These are phyloP conservation scores for Fundulus diaphanus DNA, from an alignment of 2,797 vertebrate species.

Conservation along the genomic window DNA sequence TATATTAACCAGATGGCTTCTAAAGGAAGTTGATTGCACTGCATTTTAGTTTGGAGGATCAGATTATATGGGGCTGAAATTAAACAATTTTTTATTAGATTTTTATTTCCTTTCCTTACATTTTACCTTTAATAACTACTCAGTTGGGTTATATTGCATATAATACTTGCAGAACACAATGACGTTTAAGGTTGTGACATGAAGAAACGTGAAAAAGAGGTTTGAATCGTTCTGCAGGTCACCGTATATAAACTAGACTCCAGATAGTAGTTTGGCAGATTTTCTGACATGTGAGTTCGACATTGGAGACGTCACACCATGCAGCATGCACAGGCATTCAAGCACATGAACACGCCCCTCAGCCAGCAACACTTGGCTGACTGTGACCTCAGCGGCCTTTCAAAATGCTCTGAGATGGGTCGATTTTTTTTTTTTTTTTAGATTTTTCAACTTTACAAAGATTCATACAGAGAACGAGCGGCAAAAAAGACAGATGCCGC, in stretches of 20 bases:
- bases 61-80: background rate
- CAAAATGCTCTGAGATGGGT: conserved; percentile 25
- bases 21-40: background rate
- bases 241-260: conserved; percentile 40
- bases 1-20: background rate
- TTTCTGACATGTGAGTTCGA: conserved; percentile 23
- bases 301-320: conserved; percentile 35
- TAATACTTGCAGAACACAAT: background rate
- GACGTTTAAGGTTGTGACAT: background rate
- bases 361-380: conserved; percentile 61
- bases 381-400: conserved; percentile 51
- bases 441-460: conserved; percentile 10
- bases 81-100: background rate
- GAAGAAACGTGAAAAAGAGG: background rate
- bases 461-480: conserved; percentile 3
- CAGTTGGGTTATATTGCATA: background rate
- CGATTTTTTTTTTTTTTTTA: background rate
- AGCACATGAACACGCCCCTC: conserved; percentile 13
- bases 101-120: background rate
- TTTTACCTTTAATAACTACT: too few relatives aligned
- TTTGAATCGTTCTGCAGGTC: background rate
- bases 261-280: conserved; percentile 50
- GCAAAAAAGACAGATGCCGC: background rate
- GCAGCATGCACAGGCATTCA: conserved; percentile 19
- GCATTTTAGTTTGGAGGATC: background rate